Evolutionary conservation across 2,113 vertebrate genomes (phyloP).

Genomic region (Pachyramphus minor): DNA sequence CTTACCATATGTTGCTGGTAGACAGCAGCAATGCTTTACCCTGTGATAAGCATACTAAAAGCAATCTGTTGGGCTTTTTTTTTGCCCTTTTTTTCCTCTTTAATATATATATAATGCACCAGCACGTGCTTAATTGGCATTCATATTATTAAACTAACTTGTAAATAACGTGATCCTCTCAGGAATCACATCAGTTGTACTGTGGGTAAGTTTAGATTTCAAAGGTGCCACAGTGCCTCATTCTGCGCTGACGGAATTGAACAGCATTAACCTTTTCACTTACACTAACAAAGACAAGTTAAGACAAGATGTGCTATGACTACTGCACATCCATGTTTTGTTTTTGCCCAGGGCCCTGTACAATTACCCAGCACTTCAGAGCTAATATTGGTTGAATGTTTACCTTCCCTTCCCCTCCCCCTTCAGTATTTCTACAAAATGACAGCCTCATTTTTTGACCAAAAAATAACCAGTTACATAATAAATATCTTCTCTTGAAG

Average conservation of each 20-base stretch:
- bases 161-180: constrained; percentile 56
- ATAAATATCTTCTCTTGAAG: background rate
- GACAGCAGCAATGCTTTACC: constrained; percentile 60
- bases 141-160: constrained; percentile 43
- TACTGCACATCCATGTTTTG: constrained; percentile 67
- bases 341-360: constrained; percentile 70
- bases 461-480: background rate
- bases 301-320: constrained; percentile 74
- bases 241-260: constrained; percentile 69
- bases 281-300: constrained; percentile 79
- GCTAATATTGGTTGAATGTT: constrained; percentile 65
- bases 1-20: constrained; percentile 67
- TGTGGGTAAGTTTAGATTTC: constrained; percentile 70
- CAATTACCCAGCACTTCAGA: constrained; percentile 74
- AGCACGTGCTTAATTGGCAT: constrained; percentile 29
- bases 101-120: background rate
- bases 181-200: constrained; percentile 52
- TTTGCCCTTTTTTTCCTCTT: background rate
- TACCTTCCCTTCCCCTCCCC: constrained; percentile 7
- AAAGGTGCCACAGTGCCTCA: constrained; percentile 61
- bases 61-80: constrained; percentile 33
- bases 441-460: constrained; percentile 19
- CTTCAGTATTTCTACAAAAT: constrained; percentile 1
- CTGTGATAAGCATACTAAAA: constrained; percentile 65
- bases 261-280: constrained; percentile 81